Conservation (phyloP, 2,113 vertebrate genomes). For the Pseudonaja textilis region DNA sequence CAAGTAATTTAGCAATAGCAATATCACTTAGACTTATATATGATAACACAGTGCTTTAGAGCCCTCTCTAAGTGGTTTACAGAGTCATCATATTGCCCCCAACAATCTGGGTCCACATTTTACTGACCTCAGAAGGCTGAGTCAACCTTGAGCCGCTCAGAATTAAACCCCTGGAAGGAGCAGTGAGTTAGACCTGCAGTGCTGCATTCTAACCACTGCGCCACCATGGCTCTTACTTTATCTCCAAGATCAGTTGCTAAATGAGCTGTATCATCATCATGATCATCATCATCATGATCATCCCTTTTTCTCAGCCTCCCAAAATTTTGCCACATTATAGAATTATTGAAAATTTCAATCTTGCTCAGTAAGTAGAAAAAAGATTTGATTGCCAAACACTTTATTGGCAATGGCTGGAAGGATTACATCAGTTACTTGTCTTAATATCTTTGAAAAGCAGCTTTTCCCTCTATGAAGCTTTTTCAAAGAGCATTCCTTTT, state of each 20-base stretch:
- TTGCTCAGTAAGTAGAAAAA: not conserved
- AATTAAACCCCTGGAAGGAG: no score
- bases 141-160: no score
- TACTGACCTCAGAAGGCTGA: no score
- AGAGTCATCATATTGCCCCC: no score
- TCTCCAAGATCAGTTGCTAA: not conserved
- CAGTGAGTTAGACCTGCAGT: no score
- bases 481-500: not conserved
- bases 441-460: not conserved
- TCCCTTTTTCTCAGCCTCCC: not conserved
- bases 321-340: no score
- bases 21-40: no score
- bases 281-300: not conserved
- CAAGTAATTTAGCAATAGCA: not conserved
- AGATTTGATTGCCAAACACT: not conserved
- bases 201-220: no score
- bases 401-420: not conserved
- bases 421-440: not conserved
- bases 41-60: no score
- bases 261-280: not conserved
- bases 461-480: not conserved
- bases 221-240: no score
- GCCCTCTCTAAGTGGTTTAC: no score
- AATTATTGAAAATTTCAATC: not conserved
- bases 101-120: no score